Evolutionary conservation across 2,888 invertebrate species (phyloP), one percentile per base, ranked within the genome.

Genomic region (Eristalis intricaria): DNA sequence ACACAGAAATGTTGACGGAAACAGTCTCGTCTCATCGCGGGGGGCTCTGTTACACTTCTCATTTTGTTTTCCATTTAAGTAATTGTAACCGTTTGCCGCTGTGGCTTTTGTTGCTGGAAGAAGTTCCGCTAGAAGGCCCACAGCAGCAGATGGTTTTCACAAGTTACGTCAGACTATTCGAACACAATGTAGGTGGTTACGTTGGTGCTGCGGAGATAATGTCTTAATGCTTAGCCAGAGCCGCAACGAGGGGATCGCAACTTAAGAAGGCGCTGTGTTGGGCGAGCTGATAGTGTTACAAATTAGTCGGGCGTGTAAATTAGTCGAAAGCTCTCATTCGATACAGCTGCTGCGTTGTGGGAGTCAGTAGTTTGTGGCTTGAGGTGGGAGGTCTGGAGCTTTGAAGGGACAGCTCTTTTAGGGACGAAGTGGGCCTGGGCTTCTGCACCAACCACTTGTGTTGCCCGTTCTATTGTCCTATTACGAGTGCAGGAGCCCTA

Each of bases 31-130:
- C 64, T 77, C 81, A 76, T 60, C 73, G 68, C 60, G 61, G 77
- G 69, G 71, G 81, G 74, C 86, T 86, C 78, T 63, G 86, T 86
- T 86, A 86, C 86, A 86, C 78, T 86, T 86, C 79, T 78, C 50
- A 29, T 69, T 22, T 75, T 56, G 43, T 70, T 50, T 63, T 80
- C 23, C 26, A 38, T 23, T 85, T 85, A 85, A 85, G 85, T 85
- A 81, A 85, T 81, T 81, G 85, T 65, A 74, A 74, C 76, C 73
- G 43, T 73, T 81, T 80, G 75, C 38, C 74, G 65, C 35, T 58
- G 60, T 70, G 65, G 50, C 75, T 32, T 32, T 32, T 32, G 32
- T 32, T 32, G 73, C 58, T 69, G 60, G 19, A 19, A 15, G 26
- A 40, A 15, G 50, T 69, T 80, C 68, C 68, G 68, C 11, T 61